Evolutionary conservation across 2,888 invertebrate genomes (phyloP), one percentile per base, ranked within the genome.

Genomic region (Drosophila ezoana): DNA sequence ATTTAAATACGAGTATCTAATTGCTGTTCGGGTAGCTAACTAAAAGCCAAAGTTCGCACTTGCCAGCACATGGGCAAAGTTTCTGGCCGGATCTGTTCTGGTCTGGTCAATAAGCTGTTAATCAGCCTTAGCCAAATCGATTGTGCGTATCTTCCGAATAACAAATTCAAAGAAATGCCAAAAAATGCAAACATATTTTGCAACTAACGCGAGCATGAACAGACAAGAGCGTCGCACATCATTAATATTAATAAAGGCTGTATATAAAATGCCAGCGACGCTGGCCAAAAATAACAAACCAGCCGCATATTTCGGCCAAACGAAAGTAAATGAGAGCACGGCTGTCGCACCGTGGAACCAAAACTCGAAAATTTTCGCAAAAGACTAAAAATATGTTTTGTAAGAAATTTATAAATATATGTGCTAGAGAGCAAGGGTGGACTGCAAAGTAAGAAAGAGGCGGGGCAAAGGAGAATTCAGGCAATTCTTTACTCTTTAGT

Each of bases 221-320:
- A 49, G 33, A 58, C 47, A 63, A 72, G 37, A 70, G 73, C 78
- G 56, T 64, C 70, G 73, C 75, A 74, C 72, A 83, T 81, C 85
- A 85, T 85, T 86, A 87, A 86, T 87, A 87, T 86, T 85, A 83
- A 85, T 87, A 81, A 85, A 85, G 72, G 53, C 76, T 79, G 67
- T 62, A 81, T 68, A 83, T 86, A 81, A 79, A 79, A 62, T 66
- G 75, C 38, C 68, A 78, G 58, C 61, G 60, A 58, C 61, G 81
- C 58, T 53, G 52, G 82, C 87, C 75, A 79, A 75, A 81, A 87
- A 83, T 87, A 84, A 77, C 58, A 83, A 28, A 48, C 57, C 61
- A 40, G 41, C 51, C 53, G 64, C 61, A 64, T 60, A 76, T 71
- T 64, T 54, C 44, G 59, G 58, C 38, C 58, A 70, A 73, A 43